A percentile compares a stretch with the other conserved stretches of the same genome.
Evolutionary conservation across 2,113 vertebrate species (phyloP).

Genomic region (Phylloscopus trochilus): DNA sequence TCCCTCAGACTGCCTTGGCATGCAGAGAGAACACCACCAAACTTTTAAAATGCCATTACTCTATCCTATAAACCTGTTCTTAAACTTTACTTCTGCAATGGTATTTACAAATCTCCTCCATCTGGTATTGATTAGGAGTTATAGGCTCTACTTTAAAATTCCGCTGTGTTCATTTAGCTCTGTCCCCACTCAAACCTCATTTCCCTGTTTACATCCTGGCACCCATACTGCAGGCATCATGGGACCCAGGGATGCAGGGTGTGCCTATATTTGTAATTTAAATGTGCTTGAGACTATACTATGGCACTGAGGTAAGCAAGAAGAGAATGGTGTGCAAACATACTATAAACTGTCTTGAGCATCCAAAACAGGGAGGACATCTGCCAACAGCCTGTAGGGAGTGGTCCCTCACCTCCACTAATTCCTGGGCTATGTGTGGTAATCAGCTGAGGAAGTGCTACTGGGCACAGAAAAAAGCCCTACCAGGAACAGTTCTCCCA

Average conservation of each 20-base stretch:
- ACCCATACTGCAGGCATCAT: background rate
- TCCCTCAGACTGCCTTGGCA: background rate
- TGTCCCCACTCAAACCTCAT: background rate
- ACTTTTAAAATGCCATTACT: background rate
- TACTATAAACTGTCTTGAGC: background rate
- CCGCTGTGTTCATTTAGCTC: background rate
- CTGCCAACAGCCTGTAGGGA: background rate
- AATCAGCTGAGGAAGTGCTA: background rate
- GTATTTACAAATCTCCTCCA: slow-evolving; percentile 21
- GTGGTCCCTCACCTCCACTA: background rate
- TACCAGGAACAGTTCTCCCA: background rate
- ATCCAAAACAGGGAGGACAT: background rate
- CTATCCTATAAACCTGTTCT: slow-evolving; percentile 1
- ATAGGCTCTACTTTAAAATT: background rate
- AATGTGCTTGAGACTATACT: background rate
- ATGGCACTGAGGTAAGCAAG: background rate
- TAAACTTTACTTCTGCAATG: background rate
- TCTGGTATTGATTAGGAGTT: slow-evolving; percentile 18
- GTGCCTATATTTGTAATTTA: background rate
- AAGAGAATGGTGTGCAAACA: background rate
- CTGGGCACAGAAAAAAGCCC: background rate
- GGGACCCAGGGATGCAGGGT: background rate
- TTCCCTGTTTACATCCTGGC: background rate
- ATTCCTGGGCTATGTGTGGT: background rate
- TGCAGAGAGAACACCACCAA: background rate